Conservation (phyloP, 1,140 invertebrate species). For the Belonocnema kinseyi region DNA sequence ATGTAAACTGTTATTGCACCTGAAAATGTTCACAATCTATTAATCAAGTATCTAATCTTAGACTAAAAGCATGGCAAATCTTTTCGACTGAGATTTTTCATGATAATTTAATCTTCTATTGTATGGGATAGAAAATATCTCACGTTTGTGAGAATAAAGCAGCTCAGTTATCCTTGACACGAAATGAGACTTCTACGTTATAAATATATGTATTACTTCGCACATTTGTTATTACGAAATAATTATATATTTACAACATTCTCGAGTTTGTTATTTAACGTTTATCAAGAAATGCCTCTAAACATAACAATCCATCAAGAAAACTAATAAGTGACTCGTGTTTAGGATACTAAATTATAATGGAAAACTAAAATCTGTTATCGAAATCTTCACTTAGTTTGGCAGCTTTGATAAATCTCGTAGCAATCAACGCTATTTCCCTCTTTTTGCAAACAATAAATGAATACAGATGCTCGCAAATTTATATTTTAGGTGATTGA, state of each 20-base stretch:
- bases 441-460: constrained; percentile 1
- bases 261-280: constrained; percentile 11
- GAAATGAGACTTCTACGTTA: not conserved
- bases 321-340: constrained; percentile 15
- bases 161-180: not conserved
- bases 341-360: constrained; percentile 27
- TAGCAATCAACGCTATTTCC: constrained; percentile 1
- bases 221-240: constrained; percentile 12
- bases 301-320: constrained; percentile 22
- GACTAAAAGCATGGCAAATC: too few relatives aligned
- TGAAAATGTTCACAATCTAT: too few relatives aligned
- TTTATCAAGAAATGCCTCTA: constrained; percentile 10
- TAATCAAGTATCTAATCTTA: too few relatives aligned
- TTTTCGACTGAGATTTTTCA: not conserved
- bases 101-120: not conserved
- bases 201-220: not conserved
- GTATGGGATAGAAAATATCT: too few relatives aligned
- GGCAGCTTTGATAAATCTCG: constrained; percentile 15
- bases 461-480: constrained; percentile 1
- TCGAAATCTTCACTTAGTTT: constrained; percentile 16
- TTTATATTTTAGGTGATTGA: constrained; percentile 9
- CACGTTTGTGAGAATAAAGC: not conserved
- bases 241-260: not conserved
- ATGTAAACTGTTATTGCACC: too few relatives aligned
- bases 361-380: constrained; percentile 19